phyloP scores from a whole-genome alignment of 2,797 vertebrate species.

The Anas georgica region DNA sequence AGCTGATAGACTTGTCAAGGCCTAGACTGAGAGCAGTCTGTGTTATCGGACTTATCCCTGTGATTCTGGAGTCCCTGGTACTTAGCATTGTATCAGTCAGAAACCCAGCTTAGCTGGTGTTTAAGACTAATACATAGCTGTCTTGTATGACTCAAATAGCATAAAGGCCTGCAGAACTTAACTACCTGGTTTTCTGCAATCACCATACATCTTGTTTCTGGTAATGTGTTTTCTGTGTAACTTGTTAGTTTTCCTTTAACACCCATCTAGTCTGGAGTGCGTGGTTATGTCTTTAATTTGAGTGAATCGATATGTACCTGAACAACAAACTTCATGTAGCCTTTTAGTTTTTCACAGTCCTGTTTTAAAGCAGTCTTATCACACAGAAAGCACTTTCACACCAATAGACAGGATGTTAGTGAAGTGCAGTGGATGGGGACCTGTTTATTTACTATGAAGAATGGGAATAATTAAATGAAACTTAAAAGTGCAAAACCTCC shows the following conservation, averaged over 20 bases:
- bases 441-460: not conserved
- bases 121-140: not conserved
- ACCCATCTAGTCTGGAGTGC: not conserved
- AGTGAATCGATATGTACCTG: not conserved
- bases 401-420: not conserved
- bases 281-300: not conserved
- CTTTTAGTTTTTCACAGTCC: not conserved
- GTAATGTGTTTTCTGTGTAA: not conserved
- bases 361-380: not conserved
- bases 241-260: not conserved
- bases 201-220: not conserved
- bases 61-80: not conserved
- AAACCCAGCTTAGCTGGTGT: not conserved
- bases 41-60: not conserved
- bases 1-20: not conserved
- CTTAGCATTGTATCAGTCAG: not conserved
- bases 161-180: not conserved
- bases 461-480: not conserved
- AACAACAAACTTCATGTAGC: not conserved
- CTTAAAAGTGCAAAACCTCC: not conserved
- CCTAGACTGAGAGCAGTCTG: not conserved
- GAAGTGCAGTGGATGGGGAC: not conserved
- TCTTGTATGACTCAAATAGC: not conserved
- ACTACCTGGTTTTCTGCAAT: not conserved
- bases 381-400: not conserved